Evolutionary conservation across 2,888 invertebrate species (phyloP).

Genomic region (Yponomeuta plumbellus): DNA sequence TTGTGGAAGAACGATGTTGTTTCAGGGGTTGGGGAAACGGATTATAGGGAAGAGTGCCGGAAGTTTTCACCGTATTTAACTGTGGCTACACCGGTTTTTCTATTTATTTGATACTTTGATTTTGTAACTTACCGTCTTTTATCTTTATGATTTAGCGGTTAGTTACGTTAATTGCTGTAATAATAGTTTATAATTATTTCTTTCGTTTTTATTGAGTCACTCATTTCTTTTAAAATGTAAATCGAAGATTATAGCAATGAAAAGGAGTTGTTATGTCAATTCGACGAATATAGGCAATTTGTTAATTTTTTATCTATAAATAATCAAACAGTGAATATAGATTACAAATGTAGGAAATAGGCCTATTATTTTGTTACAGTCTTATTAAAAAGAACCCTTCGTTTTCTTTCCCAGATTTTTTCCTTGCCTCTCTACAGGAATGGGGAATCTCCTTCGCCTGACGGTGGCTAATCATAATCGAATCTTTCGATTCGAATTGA

Average conservation of each 20-base stretch:
- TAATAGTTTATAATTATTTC: no score
- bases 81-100: conserved; percentile 36
- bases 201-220: no score
- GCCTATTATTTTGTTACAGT: no score
- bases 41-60: conserved; percentile 49
- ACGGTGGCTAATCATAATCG: conserved; percentile 52
- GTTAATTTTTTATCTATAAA: no score
- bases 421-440: neutral
- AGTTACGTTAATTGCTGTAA: neutral
- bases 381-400: neutral
- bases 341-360: no score
- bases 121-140: neutral
- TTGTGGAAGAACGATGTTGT: conserved; percentile 42
- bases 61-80: conserved; percentile 55
- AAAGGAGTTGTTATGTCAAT: no score
- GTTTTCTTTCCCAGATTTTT: neutral
- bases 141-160: neutral
- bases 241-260: no score
- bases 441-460: neutral
- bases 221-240: no score
- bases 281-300: no score
- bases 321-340: no score
- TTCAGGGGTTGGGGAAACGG: conserved; percentile 49
- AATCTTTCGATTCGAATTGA: conserved; percentile 61
- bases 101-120: conserved; percentile 16